Evolutionary conservation across 2,888 invertebrate genomes (phyloP), one percentile per base, ranked within the genome.

Genomic region (Yponomeuta malinellus): DNA sequence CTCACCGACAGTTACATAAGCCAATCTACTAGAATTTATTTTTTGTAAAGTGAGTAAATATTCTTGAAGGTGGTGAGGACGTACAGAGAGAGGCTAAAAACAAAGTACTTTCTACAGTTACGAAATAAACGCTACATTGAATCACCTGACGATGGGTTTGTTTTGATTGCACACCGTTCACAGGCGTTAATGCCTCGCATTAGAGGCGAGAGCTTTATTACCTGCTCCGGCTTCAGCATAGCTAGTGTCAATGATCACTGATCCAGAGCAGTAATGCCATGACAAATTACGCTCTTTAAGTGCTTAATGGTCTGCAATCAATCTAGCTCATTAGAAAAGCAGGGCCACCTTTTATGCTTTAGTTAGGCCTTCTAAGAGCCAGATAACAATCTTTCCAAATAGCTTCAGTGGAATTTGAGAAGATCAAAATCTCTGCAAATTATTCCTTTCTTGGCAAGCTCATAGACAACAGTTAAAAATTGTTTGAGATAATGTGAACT

Each of bases 81-180:
- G 73, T 74, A 71, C 71, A 75, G 73, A 75, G 74, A 80, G 79
- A 79, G 78, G 78, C 81, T 59, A 59, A 15, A 59, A 59, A 59
- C 52, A 79, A 76, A 75, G 74, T 76, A 83, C 89, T 89, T 90
- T 90, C 90, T 89, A 86, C 68, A 59, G 82, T 89, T 89, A 86
- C 87, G 85, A 88, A 87, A 89, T 83, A 86, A 77, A 77, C 81
- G 84, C 83, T 85, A 83, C 83, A 86, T 81, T 83, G 84, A 86
- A 84, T 84, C 80, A 82, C 77, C 80, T 84, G 83, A 83, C 81
- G 79, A 83, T 83, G 79, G 83, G 81, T 77, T 81, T 78, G 81
- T 81, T 84, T 82, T 82, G 81, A 85, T 87, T 84, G 75, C 79
- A 78, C 75, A 75, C 74, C 73, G 74, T 79, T 77, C 76, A 77